Conservation (phyloP, 2,888 invertebrate species). For the Thereva unica region DNA sequence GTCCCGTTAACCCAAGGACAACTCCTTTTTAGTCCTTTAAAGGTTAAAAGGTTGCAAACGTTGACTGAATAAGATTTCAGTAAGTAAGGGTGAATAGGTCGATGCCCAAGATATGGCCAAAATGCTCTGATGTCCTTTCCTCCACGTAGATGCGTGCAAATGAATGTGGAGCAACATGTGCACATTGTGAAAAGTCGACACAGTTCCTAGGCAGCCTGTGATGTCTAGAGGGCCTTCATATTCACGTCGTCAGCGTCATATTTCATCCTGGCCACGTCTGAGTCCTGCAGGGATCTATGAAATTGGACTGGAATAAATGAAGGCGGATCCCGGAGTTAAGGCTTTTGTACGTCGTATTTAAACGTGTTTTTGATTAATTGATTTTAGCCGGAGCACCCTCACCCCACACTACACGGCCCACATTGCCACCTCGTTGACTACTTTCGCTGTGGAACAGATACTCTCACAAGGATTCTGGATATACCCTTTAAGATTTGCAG, state of each 20-base stretch:
- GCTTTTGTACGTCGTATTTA: conserved; percentile 26
- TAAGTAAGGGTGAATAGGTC: conserved; percentile 26
- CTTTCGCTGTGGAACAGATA: too few relatives aligned
- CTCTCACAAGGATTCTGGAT: not conserved
- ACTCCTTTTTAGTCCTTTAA: conserved; percentile 4
- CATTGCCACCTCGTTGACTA: not conserved
- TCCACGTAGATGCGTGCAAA: conserved; percentile 30
- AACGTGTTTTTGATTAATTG: conserved; percentile 33
- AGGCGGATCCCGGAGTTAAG: conserved; percentile 20
- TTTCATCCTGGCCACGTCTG: conserved; percentile 28
- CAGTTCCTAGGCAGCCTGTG: conserved; percentile 21
- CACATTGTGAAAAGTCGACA: conserved; percentile 32
- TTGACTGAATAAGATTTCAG: conserved; percentile 24
- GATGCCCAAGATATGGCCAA: conserved; percentile 34
- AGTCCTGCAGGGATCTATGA: conserved; percentile 24
- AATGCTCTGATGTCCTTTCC: conserved; percentile 21
- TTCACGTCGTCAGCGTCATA: conserved; percentile 33
- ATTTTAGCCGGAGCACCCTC: conserved; percentile 23
- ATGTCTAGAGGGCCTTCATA: conserved; percentile 12
- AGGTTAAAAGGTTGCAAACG: conserved; percentile 32
- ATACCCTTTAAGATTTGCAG: conserved; percentile 26
- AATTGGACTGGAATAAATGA: conserved; percentile 33
- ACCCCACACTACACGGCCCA: not conserved
- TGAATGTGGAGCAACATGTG: conserved; percentile 33
- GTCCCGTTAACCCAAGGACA: not conserved